Evolutionary conservation across 1,140 invertebrate species (phyloP).

Genomic region (Drosophila pandora): DNA sequence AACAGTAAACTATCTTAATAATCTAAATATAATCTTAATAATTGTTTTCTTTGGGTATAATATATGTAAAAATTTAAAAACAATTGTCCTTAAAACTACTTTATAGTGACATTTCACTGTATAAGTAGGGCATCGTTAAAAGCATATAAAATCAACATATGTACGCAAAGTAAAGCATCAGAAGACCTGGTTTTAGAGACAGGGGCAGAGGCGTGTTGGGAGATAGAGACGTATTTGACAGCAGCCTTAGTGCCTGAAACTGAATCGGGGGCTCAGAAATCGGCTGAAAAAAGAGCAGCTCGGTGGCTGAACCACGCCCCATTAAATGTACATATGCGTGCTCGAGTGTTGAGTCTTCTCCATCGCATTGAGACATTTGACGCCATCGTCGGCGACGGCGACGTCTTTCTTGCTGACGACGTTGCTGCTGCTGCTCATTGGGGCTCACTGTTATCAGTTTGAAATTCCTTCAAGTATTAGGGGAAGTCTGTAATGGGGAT

Average conservation of each 20-base stretch:
- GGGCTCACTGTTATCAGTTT: constrained; percentile 63
- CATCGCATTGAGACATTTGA: constrained; percentile 76
- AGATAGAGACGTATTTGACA: neutral
- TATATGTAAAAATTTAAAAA: neutral
- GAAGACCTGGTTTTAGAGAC: constrained; percentile 21
- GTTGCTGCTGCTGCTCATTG: constrained; percentile 6
- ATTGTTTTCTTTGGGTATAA: too few relatives aligned
- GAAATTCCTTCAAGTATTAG: constrained; percentile 40
- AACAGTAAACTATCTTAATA: too few relatives aligned
- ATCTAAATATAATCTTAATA: too few relatives aligned
- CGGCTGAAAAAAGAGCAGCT: constrained; percentile 43
- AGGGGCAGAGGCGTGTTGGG: neutral
- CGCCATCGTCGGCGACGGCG: constrained; percentile 44
- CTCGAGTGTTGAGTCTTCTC: constrained; percentile 56
- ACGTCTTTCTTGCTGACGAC: constrained; percentile 9
- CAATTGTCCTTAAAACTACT: neutral
- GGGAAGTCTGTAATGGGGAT: constrained; percentile 1
- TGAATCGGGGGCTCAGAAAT: constrained; percentile 9
- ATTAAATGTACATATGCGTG: constrained; percentile 70
- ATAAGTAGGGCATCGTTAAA: constrained; percentile 5
- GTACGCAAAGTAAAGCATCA: constrained; percentile 13
- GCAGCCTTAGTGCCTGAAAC: constrained; percentile 20
- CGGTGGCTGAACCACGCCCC: constrained; percentile 61
- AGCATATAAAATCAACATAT: constrained; percentile 18
- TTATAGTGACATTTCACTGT: neutral